These are phyloP conservation scores for Pammene aurita DNA, from an alignment of 2,888 invertebrate species.

Conservation along the genomic window DNA sequence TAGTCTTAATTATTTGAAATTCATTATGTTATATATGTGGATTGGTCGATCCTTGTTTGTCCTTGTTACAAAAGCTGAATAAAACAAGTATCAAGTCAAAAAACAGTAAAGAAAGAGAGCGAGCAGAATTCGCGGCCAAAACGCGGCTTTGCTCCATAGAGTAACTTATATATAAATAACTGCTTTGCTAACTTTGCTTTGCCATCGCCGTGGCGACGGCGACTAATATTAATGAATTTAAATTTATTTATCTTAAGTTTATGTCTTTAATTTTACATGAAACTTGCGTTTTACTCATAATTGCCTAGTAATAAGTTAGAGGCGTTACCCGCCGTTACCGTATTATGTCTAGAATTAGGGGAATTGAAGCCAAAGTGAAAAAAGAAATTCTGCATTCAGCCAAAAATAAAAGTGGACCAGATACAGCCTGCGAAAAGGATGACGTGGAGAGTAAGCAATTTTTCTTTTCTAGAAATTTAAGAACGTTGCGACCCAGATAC, in stretches of 20 bases:
- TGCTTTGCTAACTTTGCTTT: neutral
- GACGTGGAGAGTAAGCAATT: constrained; percentile 68
- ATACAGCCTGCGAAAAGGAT: constrained; percentile 59
- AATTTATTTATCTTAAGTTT: constrained; percentile 25
- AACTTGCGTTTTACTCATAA: neutral
- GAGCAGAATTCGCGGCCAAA: too few relatives aligned
- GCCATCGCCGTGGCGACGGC: constrained; percentile 9
- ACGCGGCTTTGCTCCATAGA: neutral
- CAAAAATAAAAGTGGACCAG: constrained; percentile 62
- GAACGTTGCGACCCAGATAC: constrained; percentile 17
- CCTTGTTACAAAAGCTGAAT: too few relatives aligned
- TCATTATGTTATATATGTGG: too few relatives aligned
- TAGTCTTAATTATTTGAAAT: too few relatives aligned
- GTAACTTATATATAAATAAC: neutral
- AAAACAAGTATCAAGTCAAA: neutral
- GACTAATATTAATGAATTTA: constrained; percentile 9
- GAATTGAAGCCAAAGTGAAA: constrained; percentile 67
- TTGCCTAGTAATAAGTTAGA: constrained; percentile 3
- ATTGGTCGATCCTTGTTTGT: too few relatives aligned
- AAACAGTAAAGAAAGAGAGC: neutral
- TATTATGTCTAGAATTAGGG: constrained; percentile 73
- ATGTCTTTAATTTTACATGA: constrained; percentile 10
- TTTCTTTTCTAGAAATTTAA: constrained; percentile 14
- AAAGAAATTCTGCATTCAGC: constrained; percentile 61
- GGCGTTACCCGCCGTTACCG: constrained; percentile 17